Percentiles rank a stretch among this genome's conserved stretches.
Evolutionary conservation across 1,140 invertebrate species (phyloP).

Genomic region (Tetragnatha versicolor): DNA sequence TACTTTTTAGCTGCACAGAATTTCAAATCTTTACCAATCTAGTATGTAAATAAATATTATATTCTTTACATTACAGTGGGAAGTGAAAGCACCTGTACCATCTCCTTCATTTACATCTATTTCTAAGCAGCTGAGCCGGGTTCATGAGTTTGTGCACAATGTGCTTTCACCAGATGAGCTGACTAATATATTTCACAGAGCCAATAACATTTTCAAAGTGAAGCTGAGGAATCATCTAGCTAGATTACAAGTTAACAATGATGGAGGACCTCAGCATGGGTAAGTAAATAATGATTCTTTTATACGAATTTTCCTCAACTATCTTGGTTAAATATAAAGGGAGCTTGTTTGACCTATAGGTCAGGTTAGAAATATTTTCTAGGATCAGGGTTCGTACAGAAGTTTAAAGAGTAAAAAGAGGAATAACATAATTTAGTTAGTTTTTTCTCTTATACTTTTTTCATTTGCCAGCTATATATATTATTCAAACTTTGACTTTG

Average conservation of each 20-base stretch:
- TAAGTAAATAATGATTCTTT: conserved; percentile 63
- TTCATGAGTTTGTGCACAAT: conserved; percentile 88
- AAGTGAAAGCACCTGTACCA: conserved; percentile 92
- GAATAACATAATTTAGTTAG: no score
- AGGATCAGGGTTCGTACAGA: no score
- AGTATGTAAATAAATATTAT: neutral
- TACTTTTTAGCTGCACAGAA: neutral
- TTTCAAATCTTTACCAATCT: no score
- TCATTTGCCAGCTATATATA: no score
- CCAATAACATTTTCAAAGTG: conserved; percentile 87
- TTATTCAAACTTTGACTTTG: no score
- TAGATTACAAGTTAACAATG: conserved; percentile 88
- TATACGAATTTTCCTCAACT: no score
- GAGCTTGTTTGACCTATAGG: no score
- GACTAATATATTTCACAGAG: conserved; percentile 78
- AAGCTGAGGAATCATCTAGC: conserved; percentile 82
- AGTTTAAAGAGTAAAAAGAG: no score
- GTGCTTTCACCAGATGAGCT: conserved; percentile 79
- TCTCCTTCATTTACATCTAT: conserved; percentile 91
- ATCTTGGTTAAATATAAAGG: no score
- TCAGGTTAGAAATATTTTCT: no score
- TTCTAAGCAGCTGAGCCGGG: conserved; percentile 84
- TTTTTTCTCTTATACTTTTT: no score
- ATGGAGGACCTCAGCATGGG: conserved; percentile 95
- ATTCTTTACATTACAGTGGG: conserved; percentile 72